phyloP scores from a whole-genome alignment of 2,888 invertebrate species.

The Cerastoderma edule region DNA sequence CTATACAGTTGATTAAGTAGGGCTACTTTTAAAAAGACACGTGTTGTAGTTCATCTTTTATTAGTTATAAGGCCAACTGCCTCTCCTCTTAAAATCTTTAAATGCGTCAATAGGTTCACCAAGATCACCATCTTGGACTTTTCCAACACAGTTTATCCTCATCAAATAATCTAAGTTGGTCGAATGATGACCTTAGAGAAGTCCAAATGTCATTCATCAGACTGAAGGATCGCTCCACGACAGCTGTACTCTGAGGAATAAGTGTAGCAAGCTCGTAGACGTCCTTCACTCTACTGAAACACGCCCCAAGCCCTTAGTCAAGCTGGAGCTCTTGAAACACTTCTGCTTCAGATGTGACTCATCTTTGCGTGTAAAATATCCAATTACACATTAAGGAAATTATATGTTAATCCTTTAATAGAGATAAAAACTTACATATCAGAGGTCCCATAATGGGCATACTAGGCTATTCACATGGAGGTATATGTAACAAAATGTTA shows the following conservation, averaged over 20 bases:
- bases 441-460: too few species aligned
- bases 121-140: constrained; percentile 24
- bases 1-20: too few species aligned
- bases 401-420: too few species aligned
- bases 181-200: constrained; percentile 17
- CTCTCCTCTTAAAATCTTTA: constrained; percentile 12
- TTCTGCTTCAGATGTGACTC: constrained; percentile 12
- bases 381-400: background rate
- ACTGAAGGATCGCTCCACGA: constrained; percentile 28
- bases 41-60: too few species aligned
- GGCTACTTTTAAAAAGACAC: too few species aligned
- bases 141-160: constrained; percentile 30
- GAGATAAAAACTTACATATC: too few species aligned
- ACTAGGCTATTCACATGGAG: too few species aligned
- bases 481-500: too few species aligned
- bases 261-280: constrained; percentile 25
- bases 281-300: constrained; percentile 22
- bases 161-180: constrained; percentile 19
- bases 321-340: constrained; percentile 17
- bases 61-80: too few species aligned
- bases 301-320: constrained; percentile 24
- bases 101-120: constrained; percentile 9
- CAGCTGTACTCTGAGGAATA: constrained; percentile 34
- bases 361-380: constrained; percentile 23
- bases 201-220: constrained; percentile 38